Conservation (phyloP, 2,797 vertebrate species). For the Peromyscus nudipes region DNA sequence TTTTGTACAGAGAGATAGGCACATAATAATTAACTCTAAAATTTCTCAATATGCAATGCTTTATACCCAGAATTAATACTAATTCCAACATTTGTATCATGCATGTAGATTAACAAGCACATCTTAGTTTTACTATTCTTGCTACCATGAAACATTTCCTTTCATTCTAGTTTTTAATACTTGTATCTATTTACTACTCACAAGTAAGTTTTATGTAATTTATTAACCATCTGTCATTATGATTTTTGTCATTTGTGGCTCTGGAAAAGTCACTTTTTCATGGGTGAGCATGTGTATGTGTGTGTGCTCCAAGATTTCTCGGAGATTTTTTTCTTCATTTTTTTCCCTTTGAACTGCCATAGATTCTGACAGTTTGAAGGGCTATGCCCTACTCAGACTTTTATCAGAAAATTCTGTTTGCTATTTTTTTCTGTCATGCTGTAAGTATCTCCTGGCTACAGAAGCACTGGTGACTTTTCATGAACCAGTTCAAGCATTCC, state of each 20-base stretch:
- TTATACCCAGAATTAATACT: neutral
- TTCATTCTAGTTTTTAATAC: neutral
- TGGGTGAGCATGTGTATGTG: neutral
- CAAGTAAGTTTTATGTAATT: neutral
- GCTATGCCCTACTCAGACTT: neutral
- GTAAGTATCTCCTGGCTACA: constrained; percentile 65
- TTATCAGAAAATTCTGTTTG: constrained; percentile 10
- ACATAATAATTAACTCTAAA: neutral
- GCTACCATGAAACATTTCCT: neutral
- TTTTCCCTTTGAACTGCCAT: constrained; percentile 26
- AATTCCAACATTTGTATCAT: neutral
- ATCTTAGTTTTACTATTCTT: neutral
- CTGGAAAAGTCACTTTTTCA: neutral
- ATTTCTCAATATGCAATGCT: neutral
- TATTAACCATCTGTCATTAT: neutral
- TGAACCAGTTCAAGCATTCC: constrained; percentile 36
- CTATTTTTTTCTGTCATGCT: constrained; percentile 12
- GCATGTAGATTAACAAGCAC: no score
- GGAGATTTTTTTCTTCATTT: neutral
- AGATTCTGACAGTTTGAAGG: constrained; percentile 5
- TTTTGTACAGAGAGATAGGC: neutral
- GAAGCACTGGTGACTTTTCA: constrained; percentile 48
- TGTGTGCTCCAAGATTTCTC: neutral
- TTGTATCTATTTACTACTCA: neutral
- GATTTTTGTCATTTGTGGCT: neutral